Evolutionary conservation across 2,113 vertebrate genomes (phyloP), one percentile per base, ranked within the genome.

Genomic region (Rattus norvegicus): DNA sequence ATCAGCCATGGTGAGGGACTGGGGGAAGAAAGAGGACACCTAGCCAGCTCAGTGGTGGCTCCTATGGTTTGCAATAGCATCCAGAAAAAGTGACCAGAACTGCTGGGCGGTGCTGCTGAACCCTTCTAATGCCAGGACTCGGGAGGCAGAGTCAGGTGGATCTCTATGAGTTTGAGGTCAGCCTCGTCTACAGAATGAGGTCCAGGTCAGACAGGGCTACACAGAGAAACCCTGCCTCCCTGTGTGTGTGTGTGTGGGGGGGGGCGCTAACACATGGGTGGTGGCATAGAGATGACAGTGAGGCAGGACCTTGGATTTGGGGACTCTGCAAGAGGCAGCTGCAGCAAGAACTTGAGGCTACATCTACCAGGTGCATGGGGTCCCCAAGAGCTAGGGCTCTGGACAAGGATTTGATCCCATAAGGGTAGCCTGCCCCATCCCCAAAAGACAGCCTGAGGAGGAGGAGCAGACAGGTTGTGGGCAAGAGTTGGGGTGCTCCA

Each of bases 51-150:
- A n/a, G 7, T 0, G 12, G 33, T 49, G 39, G 59, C 43, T 11
- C 3, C 11, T 11, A 1, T 5, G 24, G n/a, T n/a, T 43, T 17
- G 70, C 0, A 0, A 7, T 2, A 33, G 43, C 67, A 9, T 63
- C 65, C 54, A 59, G 56, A 8, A 36, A 75, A 83, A 79, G n/a
- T 22, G 36, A 24, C 11, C 5, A 30, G 56, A 84, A 84, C 59
- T 28, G 36, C 54, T 39, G 54, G 20, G 10, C 0, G 1, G 22
- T 61, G 56, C 6, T 28, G 22, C 11, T 6, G 3, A 12, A 39
- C 13, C 0, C 56, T 22, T 61, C 61, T 61, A 61, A 83, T 83
- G 56, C 24, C n/a, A 83, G 80, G 22, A 39, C 22, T 61, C 10
- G 5, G 22, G 36, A 83, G 54, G 54, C 36, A 83, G 54, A 39